These are phyloP conservation scores for Thumatha senex DNA, from an alignment of 2,888 invertebrate species.

Conservation along the genomic window DNA sequence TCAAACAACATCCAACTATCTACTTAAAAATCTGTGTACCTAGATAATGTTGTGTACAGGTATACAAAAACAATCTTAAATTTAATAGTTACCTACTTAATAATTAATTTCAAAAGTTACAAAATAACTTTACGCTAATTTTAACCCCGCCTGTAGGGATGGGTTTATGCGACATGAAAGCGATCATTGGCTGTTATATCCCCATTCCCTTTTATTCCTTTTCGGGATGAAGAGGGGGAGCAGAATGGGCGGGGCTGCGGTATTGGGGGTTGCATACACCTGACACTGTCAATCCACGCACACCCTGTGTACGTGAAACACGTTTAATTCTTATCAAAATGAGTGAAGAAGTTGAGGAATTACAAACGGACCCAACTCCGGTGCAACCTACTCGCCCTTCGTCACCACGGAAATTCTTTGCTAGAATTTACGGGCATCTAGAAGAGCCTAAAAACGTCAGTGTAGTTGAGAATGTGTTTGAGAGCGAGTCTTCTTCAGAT, in stretches of 20 bases:
- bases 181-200: conserved; percentile 52
- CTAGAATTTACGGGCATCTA: conserved; percentile 90
- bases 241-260: conserved; percentile 50
- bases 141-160: conserved; percentile 53
- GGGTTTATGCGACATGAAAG: conserved; percentile 33
- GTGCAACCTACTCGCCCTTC: conserved; percentile 83
- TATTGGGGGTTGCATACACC: conserved; percentile 59
- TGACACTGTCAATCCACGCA: conserved; percentile 68
- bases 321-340: conserved; percentile 47
- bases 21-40: too few species aligned
- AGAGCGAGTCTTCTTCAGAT: conserved; percentile 75
- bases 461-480: conserved; percentile 46
- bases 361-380: conserved; percentile 41
- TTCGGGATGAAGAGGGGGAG: conserved; percentile 46
- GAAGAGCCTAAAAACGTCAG: conserved; percentile 69
- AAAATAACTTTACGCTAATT: conserved; percentile 26
- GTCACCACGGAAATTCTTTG: conserved; percentile 91
- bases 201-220: conserved; percentile 50
- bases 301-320: conserved; percentile 44
- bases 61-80: too few species aligned
- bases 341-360: conserved; percentile 46
- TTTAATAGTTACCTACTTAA: neutral
- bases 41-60: too few species aligned
- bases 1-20: too few species aligned
- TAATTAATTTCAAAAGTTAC: conserved; percentile 15